Evolutionary conservation across 1,140 invertebrate genomes (phyloP).

Genomic region (Zaprionus africanus): DNA sequence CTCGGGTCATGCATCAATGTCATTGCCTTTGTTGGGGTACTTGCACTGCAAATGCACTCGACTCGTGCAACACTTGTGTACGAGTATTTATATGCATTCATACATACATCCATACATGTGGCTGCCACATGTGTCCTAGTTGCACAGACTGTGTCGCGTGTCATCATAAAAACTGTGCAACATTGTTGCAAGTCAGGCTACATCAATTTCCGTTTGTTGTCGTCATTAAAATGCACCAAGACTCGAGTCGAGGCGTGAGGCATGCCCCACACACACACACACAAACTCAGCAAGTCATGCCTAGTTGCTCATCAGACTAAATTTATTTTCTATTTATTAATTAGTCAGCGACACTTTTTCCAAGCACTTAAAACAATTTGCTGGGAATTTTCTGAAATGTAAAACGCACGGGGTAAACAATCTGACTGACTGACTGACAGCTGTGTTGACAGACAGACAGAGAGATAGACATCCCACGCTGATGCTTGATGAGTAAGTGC

Average conservation of each 20-base stretch:
- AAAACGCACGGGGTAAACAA: constrained; percentile 36
- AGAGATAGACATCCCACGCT: neutral
- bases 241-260: neutral
- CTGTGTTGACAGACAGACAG: constrained; percentile 7
- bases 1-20: constrained; percentile 73
- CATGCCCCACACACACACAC: no score
- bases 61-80: constrained; percentile 2
- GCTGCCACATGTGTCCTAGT: constrained; percentile 54
- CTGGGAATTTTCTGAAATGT: constrained; percentile 32
- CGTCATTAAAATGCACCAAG: constrained; percentile 74
- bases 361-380: constrained; percentile 76
- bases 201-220: constrained; percentile 79
- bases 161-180: constrained; percentile 67
- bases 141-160: constrained; percentile 58
- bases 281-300: no score
- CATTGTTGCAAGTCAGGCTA: constrained; percentile 67
- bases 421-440: constrained; percentile 63
- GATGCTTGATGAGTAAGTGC: constrained; percentile 9
- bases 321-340: constrained; percentile 48
- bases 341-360: constrained; percentile 69
- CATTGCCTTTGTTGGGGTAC: constrained; percentile 32
- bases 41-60: constrained; percentile 29
- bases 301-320: neutral
- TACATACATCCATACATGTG: constrained; percentile 53
- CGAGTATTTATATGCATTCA: constrained; percentile 8